These are phyloP conservation scores for Odontomyia ornata DNA, from an alignment of 2,888 invertebrate genomes.

Conservation along the genomic window DNA sequence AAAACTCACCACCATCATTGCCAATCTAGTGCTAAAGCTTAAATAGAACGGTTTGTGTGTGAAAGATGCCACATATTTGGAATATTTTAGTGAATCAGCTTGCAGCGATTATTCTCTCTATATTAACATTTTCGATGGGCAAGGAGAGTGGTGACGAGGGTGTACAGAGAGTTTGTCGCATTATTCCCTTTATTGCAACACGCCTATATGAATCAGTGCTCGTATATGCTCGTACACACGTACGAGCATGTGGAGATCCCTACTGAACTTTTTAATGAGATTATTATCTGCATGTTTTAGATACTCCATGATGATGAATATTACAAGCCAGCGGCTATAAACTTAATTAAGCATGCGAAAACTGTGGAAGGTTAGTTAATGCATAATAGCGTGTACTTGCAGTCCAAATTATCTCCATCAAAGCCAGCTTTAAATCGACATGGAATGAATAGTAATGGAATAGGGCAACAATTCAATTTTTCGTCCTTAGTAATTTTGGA, in stretches of 20 bases:
- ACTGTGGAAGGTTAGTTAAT: slow-evolving; percentile 27
- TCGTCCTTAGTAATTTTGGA: too few species aligned
- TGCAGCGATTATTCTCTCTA: slow-evolving; percentile 7
- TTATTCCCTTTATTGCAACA: too few species aligned
- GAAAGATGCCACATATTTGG: slow-evolving; percentile 25
- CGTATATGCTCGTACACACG: too few species aligned
- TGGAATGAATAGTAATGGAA: too few species aligned
- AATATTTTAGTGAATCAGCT: slow-evolving; percentile 8
- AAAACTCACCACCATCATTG: too few species aligned
- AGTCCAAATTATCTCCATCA: not conserved
- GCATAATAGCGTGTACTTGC: slow-evolving; percentile 12
- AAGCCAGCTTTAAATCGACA: not conserved
- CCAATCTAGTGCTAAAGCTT: too few species aligned
- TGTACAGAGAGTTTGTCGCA: too few species aligned
- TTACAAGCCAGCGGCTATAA: slow-evolving; percentile 30
- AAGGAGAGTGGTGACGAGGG: not conserved
- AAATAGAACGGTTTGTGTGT: too few species aligned
- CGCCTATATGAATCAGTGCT: not conserved
- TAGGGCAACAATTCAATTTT: too few species aligned
- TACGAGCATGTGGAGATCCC: not conserved
- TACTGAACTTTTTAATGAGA: slow-evolving; percentile 22
- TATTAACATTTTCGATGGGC: too few species aligned
- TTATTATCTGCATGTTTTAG: slow-evolving; percentile 35
- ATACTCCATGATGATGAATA: slow-evolving; percentile 2
- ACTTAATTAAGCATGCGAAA: slow-evolving; percentile 34